Evolutionary conservation across 1,140 invertebrate genomes (phyloP), one percentile per base, ranked within the genome.

Genomic region (Pseudomyrmex sp.): DNA sequence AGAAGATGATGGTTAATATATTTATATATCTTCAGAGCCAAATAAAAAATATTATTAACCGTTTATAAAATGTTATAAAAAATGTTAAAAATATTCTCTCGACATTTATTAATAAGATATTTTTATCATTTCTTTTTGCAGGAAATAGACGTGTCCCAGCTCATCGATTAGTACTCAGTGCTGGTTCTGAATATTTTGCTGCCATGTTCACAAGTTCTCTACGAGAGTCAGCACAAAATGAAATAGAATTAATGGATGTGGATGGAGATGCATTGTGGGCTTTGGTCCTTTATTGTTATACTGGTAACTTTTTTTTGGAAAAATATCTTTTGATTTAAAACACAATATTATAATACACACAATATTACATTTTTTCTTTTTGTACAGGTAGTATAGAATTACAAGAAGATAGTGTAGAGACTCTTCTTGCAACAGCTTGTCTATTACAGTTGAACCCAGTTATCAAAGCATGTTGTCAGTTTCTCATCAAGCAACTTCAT

Each of bases 201-300:
- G 98, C 98, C 61, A 99, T 99, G 98, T 99, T 99, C 92, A 98
- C 97, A 44, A 97, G 97, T 87, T 96, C 97, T 85, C 94, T 99
- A 72, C 95, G 96, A 89, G 98, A 99, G 95, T 96, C 98, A n/a
- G 96, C 95, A 73, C 96, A 98, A 93, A 95, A 96, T 85, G 98
- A 98, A 95, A 96, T 99, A 48, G 97, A 96, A 83, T 94, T 99
- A 88, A 96, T 97, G 88, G 96, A 97, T 92, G 96, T 99, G 20
- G 97, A 98, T 92, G 96, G 97, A 20, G 97, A 98, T 93, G 97
- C 98, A 75, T 95, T 99, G 61, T 96, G 96, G 92, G 95, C 96
- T 63, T 95, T 99, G 59, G 96, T 99, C 56, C 96, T 97, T 90
- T 99, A 98, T 94, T 98, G 98, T 92, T 99, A 99, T 89, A 98